Evolutionary conservation across 2,888 invertebrate genomes (phyloP).

Genomic region (Chelonus formosanus): DNA sequence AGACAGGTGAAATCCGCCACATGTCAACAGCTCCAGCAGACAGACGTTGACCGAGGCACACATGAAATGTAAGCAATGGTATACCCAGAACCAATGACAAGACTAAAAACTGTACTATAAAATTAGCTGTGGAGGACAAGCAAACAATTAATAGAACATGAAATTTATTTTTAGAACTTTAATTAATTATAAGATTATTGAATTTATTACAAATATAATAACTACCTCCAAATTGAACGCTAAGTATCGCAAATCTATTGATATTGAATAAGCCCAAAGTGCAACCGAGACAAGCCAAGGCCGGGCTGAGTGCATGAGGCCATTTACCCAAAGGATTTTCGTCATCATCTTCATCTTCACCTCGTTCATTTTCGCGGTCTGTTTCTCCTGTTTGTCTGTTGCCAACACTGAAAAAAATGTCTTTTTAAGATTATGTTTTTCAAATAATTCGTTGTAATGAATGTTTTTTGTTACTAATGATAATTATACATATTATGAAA

Average conservation of each 20-base stretch:
- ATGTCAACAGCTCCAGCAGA: slow-evolving; percentile 88
- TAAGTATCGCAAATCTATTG: slow-evolving; percentile 85
- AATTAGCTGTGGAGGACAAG: slow-evolving; percentile 71
- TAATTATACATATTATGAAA: too few species aligned
- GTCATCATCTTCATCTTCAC: slow-evolving; percentile 61
- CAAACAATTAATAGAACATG: neutral
- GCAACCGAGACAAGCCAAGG: slow-evolving; percentile 84
- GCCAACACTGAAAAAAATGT: slow-evolving; percentile 63
- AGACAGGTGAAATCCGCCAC: slow-evolving; percentile 93
- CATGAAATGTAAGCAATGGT: slow-evolving; percentile 84
- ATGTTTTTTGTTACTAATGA: too few species aligned
- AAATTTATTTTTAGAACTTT: slow-evolving; percentile 1
- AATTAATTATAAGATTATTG: too few species aligned
- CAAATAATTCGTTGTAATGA: too few species aligned
- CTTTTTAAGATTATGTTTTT: neutral
- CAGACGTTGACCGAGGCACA: slow-evolving; percentile 85
- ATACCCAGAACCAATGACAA: slow-evolving; percentile 83
- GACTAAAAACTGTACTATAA: slow-evolving; percentile 87
- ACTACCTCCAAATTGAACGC: slow-evolving; percentile 85
- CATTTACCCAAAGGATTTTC: slow-evolving; percentile 71
- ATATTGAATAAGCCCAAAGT: slow-evolving; percentile 89
- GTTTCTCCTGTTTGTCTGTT: slow-evolving; percentile 64
- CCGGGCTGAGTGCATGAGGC: slow-evolving; percentile 79
- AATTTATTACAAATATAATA: slow-evolving; percentile 3
- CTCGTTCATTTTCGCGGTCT: slow-evolving; percentile 60